Conservation (phyloP, 2,113 vertebrate species). For the Geothlypis trichas region DNA sequence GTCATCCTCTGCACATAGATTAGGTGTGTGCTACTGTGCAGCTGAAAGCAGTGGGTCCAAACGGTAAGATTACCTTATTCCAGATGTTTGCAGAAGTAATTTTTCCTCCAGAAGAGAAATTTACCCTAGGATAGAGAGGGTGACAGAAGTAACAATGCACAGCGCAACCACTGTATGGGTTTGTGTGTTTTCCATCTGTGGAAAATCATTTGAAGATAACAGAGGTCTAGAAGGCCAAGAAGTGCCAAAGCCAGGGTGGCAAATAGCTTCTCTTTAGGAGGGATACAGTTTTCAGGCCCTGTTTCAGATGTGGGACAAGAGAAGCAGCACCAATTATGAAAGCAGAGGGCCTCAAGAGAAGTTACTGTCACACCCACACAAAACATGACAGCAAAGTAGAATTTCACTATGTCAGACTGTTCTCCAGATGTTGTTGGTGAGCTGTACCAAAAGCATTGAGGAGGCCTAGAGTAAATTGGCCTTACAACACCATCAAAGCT, state of each 20-base stretch:
- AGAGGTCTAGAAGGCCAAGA: neutral
- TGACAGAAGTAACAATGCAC: neutral
- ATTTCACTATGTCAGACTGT: neutral
- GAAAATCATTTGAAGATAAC: neutral
- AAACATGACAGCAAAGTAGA: neutral
- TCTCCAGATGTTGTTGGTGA: neutral
- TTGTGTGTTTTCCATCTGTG: neutral
- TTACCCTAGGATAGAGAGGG: neutral
- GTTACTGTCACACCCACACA: neutral
- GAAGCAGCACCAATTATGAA: neutral
- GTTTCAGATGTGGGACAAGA: neutral
- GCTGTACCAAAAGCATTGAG: neutral
- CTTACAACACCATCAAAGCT: neutral
- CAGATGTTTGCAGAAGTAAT: neutral
- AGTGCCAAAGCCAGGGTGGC: neutral
- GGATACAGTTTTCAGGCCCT: neutral
- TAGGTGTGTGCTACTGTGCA: neutral
- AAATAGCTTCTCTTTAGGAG: neutral
- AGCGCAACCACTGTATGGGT: neutral
- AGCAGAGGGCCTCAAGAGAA: neutral
- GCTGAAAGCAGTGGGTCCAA: neutral
- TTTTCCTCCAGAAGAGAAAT: neutral
- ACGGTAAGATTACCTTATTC: neutral
- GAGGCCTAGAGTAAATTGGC: neutral
- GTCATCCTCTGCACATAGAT: neutral